Evolutionary conservation across 2,113 vertebrate genomes (phyloP).

Genomic region (Anarrhichthys ocellatus): DNA sequence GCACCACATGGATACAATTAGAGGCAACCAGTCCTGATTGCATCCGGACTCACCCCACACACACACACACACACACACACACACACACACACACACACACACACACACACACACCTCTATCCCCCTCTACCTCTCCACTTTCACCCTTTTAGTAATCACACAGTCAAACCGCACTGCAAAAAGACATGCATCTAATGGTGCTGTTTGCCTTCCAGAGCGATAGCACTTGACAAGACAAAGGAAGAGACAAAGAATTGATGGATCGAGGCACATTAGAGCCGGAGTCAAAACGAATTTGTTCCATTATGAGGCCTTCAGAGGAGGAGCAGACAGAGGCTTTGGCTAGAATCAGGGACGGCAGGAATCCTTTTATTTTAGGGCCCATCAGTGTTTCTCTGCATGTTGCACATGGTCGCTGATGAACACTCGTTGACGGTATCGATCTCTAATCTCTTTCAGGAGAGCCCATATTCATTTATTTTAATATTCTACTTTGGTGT

Average conservation of each 20-base stretch:
- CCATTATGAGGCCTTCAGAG: conserved; percentile 46
- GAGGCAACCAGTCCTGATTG: conserved; percentile 40
- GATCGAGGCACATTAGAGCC: conserved; percentile 62
- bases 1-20: conserved; percentile 25
- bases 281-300: conserved; percentile 56
- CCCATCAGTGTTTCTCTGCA: conserved; percentile 21
- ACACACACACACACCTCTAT: background rate
- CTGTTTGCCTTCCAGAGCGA: conserved; percentile 44
- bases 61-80: background rate
- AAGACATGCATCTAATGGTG: conserved; percentile 52
- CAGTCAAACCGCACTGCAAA: conserved; percentile 40
- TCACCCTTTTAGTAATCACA: conserved; percentile 63
- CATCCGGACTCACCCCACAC: conserved; percentile 1
- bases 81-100: background rate
- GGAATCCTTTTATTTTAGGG: conserved; percentile 26
- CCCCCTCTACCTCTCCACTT: conserved; percentile 45
- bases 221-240: conserved; percentile 38
- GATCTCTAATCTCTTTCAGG: conserved; percentile 31
- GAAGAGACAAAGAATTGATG: conserved; percentile 44
- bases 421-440: conserved; percentile 20
- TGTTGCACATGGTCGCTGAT: conserved; percentile 17
- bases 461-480: conserved; percentile 24
- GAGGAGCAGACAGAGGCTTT: conserved; percentile 22
- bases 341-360: background rate
- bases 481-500: background rate